These are phyloP conservation scores for Hybos culiciformis DNA, from an alignment of 2,888 invertebrate genomes.

Conservation along the genomic window DNA sequence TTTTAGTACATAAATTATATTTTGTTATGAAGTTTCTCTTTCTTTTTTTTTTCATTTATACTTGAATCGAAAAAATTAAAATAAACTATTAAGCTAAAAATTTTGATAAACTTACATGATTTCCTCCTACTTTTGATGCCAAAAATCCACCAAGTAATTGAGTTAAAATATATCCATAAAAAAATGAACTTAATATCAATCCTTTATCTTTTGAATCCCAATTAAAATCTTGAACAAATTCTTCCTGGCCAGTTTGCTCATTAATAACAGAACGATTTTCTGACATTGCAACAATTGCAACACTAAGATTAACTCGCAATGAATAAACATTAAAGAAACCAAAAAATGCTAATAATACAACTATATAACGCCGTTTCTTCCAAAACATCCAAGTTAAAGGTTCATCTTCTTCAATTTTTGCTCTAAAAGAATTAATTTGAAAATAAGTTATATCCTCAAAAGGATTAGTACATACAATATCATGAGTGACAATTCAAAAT, in stretches of 20 bases:
- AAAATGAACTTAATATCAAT: slow-evolving; percentile 70
- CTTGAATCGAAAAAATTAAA: no score
- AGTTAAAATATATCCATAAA: slow-evolving; percentile 77
- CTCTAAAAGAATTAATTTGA: not conserved
- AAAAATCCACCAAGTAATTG: slow-evolving; percentile 75
- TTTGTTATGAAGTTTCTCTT: no score
- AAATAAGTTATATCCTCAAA: not conserved
- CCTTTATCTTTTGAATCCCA: slow-evolving; percentile 71
- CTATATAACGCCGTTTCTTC: slow-evolving; percentile 58
- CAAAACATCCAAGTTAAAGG: slow-evolving; percentile 53
- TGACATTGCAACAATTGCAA: slow-evolving; percentile 90
- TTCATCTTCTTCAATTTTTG: slow-evolving; percentile 21
- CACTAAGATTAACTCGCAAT: slow-evolving; percentile 74
- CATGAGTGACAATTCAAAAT: no score
- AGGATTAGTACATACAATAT: not conserved
- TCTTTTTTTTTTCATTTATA: no score
- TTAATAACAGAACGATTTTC: slow-evolving; percentile 47
- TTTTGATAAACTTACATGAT: slow-evolving; percentile 46
- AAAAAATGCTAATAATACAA: slow-evolving; percentile 64
- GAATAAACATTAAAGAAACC: slow-evolving; percentile 78
- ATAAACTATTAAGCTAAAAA: no score
- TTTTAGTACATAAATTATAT: slow-evolving; percentile 22
- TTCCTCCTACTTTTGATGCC: slow-evolving; percentile 72
- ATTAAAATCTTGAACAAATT: slow-evolving; percentile 58
- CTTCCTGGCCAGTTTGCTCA: slow-evolving; percentile 48